These are phyloP conservation scores for Aix galericulata DNA, from an alignment of 2,113 vertebrate genomes.

Conservation along the genomic window DNA sequence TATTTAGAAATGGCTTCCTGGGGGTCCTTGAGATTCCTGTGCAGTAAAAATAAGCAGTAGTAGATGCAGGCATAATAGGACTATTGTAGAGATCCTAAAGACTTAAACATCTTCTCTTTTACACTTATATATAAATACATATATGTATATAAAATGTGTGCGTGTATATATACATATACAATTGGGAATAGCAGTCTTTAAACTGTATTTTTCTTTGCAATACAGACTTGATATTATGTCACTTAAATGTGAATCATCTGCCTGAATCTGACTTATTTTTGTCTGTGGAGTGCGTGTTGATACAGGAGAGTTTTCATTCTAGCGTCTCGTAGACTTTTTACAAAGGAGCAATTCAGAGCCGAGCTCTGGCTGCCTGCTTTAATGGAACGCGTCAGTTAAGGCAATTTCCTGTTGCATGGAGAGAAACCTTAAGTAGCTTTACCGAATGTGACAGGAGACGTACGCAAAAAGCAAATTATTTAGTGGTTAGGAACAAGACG, in stretches of 20 bases:
- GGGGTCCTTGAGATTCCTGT: not conserved
- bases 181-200: not conserved
- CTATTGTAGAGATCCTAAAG: not conserved
- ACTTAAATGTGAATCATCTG: conserved; percentile 9
- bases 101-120: not conserved
- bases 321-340: not conserved
- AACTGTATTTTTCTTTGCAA: not conserved
- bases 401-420: conserved; percentile 61
- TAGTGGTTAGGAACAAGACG: conserved; percentile 31
- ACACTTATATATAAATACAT: not conserved
- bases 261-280: conserved; percentile 7
- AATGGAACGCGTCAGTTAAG: conserved; percentile 57
- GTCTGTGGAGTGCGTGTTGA: not conserved
- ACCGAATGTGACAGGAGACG: conserved; percentile 49
- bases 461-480: conserved; percentile 58
- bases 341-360: conserved; percentile 62
- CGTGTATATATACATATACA: not conserved
- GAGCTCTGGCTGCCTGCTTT: conserved; percentile 34
- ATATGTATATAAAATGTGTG: no score
- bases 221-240: not conserved
- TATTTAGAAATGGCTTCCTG: not conserved
- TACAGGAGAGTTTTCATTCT: conserved; percentile 30
- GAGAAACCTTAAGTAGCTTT: conserved; percentile 68
- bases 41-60: conserved; percentile 6
- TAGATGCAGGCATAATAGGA: not conserved